Base-by-base conservation (phyloP, 2,113 vertebrate genomes). In the Plecotus auritus region DNA sequence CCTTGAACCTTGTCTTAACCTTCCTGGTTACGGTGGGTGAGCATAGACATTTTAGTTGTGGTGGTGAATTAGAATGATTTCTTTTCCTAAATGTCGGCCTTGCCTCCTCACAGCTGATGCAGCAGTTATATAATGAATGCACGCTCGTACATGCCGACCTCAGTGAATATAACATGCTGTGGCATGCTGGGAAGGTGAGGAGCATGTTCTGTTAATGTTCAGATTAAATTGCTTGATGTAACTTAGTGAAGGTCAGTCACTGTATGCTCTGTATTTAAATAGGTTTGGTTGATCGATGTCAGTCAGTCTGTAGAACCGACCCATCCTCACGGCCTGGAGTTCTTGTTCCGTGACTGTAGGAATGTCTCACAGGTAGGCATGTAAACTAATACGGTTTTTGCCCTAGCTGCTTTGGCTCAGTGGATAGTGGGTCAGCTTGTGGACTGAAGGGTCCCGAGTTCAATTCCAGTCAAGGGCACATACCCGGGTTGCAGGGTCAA, bases 91-190 rank as follows among this genome's bases (percentile, higher is more conserved):
- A 30, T 37, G n/a, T 86, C 42, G 72, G 56, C 45, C 56, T 70
- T 20, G 13, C 49, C 85, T 96, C 30, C 64, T 96, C 93, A 77
- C 96, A 99, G 99, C 95, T 99, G 99, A 99, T 99, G 99, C 99
- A 99, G 93, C 98, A 98, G 94, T 78, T 99, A 67, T 99, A 99
- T 97, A 98, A 98, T 7, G 98, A 99, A 69, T 99, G 99, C 92
- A 98, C 98, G 0, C 98, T 99, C n/a, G 99, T 99, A 32, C 99
- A 99, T 35, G 99, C 99, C 10, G 99, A 99, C 91, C 98, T 99
- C 97, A 99, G 99, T 94, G 99, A 99, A 97, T 99, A 99, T 96
- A 99, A 99, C 98, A 99, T 99, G 98, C 98, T 99, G 84, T 99
- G 99, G 99, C 99, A 99, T 40, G 97, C 99, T 45, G 99, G 98